Conservation (phyloP, 2,797 vertebrate species). For the Clarias fuscus region DNA sequence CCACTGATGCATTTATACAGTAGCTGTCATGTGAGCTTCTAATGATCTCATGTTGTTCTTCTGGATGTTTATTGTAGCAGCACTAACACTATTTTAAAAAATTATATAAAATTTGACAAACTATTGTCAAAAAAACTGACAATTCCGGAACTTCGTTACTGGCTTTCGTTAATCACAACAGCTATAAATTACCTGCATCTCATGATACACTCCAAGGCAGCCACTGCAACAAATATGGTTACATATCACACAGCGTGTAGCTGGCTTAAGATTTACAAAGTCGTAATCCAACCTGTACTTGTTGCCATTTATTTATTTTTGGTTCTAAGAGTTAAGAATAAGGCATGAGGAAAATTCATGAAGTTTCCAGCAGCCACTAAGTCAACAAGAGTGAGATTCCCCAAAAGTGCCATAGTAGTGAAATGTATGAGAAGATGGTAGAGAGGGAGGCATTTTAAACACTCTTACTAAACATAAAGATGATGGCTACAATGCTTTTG, state of each 20-base stretch:
- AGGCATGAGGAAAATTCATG: background rate
- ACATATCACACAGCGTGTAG: background rate
- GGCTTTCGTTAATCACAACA: background rate
- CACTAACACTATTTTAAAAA: background rate
- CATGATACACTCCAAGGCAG: too few relatives aligned
- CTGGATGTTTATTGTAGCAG: background rate
- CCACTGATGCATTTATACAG: too few relatives aligned
- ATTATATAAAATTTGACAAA: too few relatives aligned
- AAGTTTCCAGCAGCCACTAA: conserved; percentile 41
- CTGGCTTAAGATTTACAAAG: background rate
- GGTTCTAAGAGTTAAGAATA: background rate
- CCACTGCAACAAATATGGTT: background rate
- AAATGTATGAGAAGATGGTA: conserved; percentile 22
- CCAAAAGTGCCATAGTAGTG: conserved; percentile 33
- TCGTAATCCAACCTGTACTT: background rate
- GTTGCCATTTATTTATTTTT: conserved; percentile 13
- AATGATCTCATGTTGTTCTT: background rate
- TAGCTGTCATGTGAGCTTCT: background rate
- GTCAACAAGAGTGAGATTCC: conserved; percentile 45
- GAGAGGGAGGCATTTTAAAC: conserved; percentile 35
- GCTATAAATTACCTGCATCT: background rate
- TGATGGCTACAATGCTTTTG: conserved; percentile 25
- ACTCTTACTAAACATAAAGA: conserved; percentile 37
- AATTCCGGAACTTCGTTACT: background rate
- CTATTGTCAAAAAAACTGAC: background rate